These are phyloP conservation scores for Tarsius wallacei DNA, from an alignment of 2,797 vertebrate genomes.

Conservation along the genomic window DNA sequence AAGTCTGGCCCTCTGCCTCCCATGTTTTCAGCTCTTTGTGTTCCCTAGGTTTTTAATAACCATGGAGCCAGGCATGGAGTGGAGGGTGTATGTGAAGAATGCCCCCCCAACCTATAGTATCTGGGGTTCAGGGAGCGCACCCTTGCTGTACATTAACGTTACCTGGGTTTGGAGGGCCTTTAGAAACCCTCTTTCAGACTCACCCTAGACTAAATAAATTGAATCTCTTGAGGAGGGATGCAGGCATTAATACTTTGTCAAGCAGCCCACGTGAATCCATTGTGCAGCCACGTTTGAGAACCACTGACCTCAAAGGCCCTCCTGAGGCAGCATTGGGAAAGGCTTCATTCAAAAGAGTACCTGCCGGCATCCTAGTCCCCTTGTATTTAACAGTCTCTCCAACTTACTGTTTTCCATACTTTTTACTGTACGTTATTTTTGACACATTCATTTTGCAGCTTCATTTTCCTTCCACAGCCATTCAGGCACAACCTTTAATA, in stretches of 20 bases:
- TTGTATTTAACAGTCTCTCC: neutral
- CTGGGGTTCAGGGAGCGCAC: neutral
- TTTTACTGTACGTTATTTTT: neutral
- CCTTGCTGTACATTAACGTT: neutral
- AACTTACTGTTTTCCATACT: neutral
- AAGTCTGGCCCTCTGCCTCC: neutral
- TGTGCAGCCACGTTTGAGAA: neutral
- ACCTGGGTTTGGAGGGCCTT: neutral
- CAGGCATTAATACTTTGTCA: neutral
- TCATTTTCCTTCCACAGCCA: neutral
- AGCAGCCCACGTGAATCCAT: accelerated
- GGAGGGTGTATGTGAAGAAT: accelerated
- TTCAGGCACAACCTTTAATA: neutral
- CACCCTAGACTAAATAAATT: neutral
- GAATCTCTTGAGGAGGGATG: neutral
- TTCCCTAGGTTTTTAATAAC: neutral
- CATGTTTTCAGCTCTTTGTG: accelerated
- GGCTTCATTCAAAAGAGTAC: neutral
- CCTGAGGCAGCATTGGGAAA: neutral
- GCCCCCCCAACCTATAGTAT: neutral
- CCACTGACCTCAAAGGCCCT: neutral
- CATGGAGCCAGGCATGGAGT: no score
- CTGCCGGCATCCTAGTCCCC: neutral
- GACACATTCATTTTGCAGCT: neutral
- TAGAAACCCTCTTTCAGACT: neutral